phyloP scores from a whole-genome alignment of 2,888 invertebrate species.

The Orthosia cruda region DNA sequence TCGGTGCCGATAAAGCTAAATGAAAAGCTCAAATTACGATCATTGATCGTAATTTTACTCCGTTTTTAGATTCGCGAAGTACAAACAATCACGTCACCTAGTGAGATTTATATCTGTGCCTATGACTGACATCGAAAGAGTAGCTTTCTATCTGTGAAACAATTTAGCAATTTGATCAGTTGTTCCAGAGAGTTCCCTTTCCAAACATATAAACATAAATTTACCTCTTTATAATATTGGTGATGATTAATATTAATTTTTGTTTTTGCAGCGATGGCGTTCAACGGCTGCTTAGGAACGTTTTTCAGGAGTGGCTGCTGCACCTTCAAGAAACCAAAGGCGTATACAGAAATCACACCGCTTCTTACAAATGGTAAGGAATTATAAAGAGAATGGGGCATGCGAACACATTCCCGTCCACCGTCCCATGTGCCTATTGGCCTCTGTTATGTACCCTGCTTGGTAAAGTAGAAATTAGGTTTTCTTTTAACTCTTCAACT shows the following conservation, averaged over 20 bases:
- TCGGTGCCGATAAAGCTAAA: too few species aligned
- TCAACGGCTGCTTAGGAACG: conserved; percentile 92
- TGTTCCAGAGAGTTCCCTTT: too few species aligned
- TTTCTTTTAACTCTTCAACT: background rate
- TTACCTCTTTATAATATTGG: too few species aligned
- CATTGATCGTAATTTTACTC: too few species aligned
- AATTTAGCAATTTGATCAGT: too few species aligned
- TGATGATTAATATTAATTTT: background rate
- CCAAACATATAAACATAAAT: too few species aligned
- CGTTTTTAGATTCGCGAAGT: too few species aligned
- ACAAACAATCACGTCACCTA: too few species aligned
- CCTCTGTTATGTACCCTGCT: background rate
- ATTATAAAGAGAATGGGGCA: background rate
- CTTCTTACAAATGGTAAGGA: conserved; percentile 82
- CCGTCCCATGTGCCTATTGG: background rate
- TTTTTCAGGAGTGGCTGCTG: conserved; percentile 89
- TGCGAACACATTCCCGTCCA: background rate
- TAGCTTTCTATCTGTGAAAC: too few species aligned
- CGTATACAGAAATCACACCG: conserved; percentile 91
- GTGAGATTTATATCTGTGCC: too few species aligned
- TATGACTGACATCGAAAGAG: too few species aligned
- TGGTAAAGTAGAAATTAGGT: background rate
- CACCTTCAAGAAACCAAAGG: conserved; percentile 86
- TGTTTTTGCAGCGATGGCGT: conserved; percentile 93
- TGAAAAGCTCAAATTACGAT: too few species aligned